phyloP scores from a whole-genome alignment of 2,797 vertebrate genomes.

The Acanthis flammea region DNA sequence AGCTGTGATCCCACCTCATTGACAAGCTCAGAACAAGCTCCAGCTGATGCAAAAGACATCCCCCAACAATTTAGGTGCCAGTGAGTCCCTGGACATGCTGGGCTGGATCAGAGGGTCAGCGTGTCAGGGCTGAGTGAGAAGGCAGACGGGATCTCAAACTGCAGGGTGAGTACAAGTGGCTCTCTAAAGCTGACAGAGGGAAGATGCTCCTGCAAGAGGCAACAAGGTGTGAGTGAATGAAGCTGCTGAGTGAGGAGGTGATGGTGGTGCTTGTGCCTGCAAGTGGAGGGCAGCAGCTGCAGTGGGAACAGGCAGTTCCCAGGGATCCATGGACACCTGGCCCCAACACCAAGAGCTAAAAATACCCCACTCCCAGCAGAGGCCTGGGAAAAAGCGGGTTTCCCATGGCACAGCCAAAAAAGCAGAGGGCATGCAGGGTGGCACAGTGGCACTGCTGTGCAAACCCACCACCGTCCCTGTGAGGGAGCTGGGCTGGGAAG shows the following conservation, averaged over 20 bases:
- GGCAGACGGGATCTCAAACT: rapidly evolving
- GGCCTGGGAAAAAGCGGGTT: background rate
- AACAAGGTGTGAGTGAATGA: background rate
- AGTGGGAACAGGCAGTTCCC: background rate
- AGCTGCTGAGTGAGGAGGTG: background rate
- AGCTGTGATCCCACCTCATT: background rate
- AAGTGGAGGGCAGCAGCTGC: background rate
- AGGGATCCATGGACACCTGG: background rate
- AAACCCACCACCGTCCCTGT: background rate
- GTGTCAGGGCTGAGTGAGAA: background rate
- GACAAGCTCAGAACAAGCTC: background rate
- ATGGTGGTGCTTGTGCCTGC: background rate
- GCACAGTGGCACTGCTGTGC: background rate
- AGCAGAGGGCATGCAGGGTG: background rate
- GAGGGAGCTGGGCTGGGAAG: background rate
- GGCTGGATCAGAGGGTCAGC: background rate
- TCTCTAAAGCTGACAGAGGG: background rate
- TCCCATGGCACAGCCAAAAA: background rate
- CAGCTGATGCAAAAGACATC: background rate
- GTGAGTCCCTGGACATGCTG: background rate
- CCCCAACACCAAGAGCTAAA: background rate
- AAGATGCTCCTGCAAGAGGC: background rate
- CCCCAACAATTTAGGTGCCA: background rate
- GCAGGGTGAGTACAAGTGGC: background rate
- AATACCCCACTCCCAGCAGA: background rate